Evolutionary conservation across 2,888 invertebrate genomes (phyloP), one percentile per base, ranked within the genome.

Genomic region (Sisyra nigra): DNA sequence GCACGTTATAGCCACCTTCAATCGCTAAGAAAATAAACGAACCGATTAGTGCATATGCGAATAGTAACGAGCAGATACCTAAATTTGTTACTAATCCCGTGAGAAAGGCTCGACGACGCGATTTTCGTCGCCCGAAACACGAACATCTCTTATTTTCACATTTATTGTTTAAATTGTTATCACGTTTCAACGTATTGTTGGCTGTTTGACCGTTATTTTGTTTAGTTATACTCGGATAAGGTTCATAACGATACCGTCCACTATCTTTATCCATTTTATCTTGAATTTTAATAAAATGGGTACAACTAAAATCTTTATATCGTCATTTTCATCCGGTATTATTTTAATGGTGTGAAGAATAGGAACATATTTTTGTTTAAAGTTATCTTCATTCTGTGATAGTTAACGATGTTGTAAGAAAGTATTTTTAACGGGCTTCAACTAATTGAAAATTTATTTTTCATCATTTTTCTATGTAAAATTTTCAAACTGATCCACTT

Each of bases 1-100:
- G 71, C 42, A 68, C 61, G 49, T 72, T 73, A 42, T 67, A 62
- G 3, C 76, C 77, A 37, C 81, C 80, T 64, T 88, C 88, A 54
- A 88, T 83, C 41, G 85, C 80, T 54, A 88, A 67, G 63, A 88
- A 88, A 63, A 87, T 80, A 60, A 87, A 80, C 45, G 84, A 83
- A 41, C 69, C 74, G 48, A 78, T 65, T 32, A 78, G 57, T 24
- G 87, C 87, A 61, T 88, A 88, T 17, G 83, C 84, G 54, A 88
- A 70, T 34, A 88, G 70, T 43, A 86, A 69, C 43, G 79, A 71
- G 63, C 87, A 87, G 60, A 88, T 86, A 51, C 84, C 80, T 52
- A 86, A 66, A 61, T 88, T 87, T 48, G 85, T 84, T 51, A 84
- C 69, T 48, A 83, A 72, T 10, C 83, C 80, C 44, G 83, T 76